These are phyloP conservation scores for Sandelia bainsii DNA, from an alignment of 2,797 vertebrate genomes.

Conservation along the genomic window DNA sequence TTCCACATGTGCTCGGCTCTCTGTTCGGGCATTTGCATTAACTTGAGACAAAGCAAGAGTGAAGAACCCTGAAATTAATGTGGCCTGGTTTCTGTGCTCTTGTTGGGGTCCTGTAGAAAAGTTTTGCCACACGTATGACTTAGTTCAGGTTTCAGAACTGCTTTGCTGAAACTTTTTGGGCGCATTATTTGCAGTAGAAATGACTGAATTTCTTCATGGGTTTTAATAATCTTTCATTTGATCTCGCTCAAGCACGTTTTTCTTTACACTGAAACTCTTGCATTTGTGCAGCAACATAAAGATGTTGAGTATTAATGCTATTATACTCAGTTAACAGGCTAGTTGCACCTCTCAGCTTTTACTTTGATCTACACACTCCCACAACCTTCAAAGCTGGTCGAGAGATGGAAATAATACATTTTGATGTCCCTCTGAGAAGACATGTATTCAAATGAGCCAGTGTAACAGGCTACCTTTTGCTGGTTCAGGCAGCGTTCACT, in stretches of 20 bases:
- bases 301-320: background rate
- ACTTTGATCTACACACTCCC: conserved; percentile 21
- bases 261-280: conserved; percentile 6
- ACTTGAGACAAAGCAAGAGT: conserved; percentile 17
- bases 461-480: conserved; percentile 26
- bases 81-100: conserved; percentile 57
- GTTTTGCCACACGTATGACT: conserved; percentile 9
- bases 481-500: conserved; percentile 38
- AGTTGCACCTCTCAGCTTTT: conserved; percentile 18
- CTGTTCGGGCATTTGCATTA: background rate
- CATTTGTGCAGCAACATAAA: conserved; percentile 20
- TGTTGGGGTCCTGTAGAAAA: background rate
- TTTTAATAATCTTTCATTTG: conserved; percentile 24
- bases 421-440: conserved; percentile 35
- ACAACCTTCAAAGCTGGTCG: conserved; percentile 10
- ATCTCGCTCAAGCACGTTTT: conserved; percentile 15
- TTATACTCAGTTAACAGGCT: conserved; percentile 1
- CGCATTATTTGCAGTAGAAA: conserved; percentile 2
- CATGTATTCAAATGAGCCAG: conserved; percentile 31
- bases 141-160: background rate
- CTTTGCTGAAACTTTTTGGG: conserved; percentile 20
- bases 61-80: conserved; percentile 29
- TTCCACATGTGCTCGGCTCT: background rate
- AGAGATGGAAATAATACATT: conserved; percentile 39
- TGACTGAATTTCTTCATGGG: conserved; percentile 8